Percentiles rank a stretch among this genome's conserved stretches.
Conservation (phyloP, 2,888 invertebrate species). For the Drosophila quasianomalipes region DNA sequence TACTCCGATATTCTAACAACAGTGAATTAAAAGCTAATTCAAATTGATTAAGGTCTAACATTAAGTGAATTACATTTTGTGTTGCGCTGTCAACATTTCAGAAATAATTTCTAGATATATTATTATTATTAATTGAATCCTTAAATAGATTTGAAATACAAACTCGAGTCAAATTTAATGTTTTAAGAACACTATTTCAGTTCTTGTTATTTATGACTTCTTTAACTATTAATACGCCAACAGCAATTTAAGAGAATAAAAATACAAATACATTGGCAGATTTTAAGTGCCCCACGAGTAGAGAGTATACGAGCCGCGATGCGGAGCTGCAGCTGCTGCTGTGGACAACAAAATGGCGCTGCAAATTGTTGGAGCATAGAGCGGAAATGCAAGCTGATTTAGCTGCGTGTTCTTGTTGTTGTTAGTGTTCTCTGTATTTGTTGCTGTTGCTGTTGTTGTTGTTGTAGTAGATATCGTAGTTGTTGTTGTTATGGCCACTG, state of each 20-base stretch:
- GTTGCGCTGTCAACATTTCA: not conserved
- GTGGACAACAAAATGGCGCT: constrained; percentile 71
- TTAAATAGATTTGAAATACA: too few relatives aligned
- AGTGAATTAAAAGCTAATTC: not conserved
- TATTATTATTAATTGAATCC: not conserved
- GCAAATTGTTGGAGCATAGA: constrained; percentile 72
- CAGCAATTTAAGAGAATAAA: not conserved
- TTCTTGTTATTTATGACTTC: not conserved
- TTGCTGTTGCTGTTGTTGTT: constrained; percentile 22
- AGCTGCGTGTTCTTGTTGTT: constrained; percentile 33
- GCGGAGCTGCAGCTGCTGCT: constrained; percentile 37
- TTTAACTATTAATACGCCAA: not conserved
- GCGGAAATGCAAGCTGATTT: constrained; percentile 75
- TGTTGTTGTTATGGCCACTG: constrained; percentile 39
- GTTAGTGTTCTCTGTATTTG: not conserved
- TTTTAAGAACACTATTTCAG: not conserved
- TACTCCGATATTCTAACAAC: not conserved
- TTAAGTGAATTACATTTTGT: too few relatives aligned
- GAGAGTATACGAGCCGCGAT: constrained; percentile 19
- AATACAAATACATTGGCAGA: not conserved
- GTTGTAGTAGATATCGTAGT: constrained; percentile 19
- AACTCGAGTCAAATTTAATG: not conserved
- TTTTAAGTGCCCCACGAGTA: not conserved
- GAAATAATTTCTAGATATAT: not conserved
- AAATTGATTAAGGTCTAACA: not conserved